phyloP scores from a whole-genome alignment of 2,113 vertebrate species.

The Taxidea taxus region DNA sequence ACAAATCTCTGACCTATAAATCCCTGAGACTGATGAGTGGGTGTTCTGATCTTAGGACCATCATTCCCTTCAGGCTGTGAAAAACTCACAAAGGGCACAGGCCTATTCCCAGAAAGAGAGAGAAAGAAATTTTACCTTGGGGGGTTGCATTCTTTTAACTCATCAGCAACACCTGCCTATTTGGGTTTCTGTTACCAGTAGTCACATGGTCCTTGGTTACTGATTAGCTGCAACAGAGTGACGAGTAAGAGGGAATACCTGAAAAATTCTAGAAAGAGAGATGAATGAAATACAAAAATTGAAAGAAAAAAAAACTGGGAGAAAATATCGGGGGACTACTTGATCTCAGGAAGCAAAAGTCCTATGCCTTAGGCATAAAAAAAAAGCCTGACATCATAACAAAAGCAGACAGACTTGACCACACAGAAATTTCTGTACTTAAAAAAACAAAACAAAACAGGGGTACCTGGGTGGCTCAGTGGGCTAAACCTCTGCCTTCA shows the following conservation, averaged over 20 bases:
- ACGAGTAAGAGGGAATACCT: slow-evolving; percentile 13
- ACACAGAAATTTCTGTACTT: neutral
- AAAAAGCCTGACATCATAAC: neutral
- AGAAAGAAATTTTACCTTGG: neutral
- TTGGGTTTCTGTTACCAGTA: neutral
- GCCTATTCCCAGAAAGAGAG: neutral
- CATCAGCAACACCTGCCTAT: neutral
- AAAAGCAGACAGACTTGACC: neutral
- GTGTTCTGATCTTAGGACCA: neutral
- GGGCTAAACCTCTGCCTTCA: too few species aligned
- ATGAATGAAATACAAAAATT: neutral
- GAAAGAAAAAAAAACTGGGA: neutral
- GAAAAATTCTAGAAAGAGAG: slow-evolving; percentile 5
- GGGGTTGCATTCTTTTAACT: neutral
- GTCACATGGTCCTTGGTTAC: neutral
- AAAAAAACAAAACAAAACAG: neutral
- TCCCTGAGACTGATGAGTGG: neutral
- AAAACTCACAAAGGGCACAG: neutral
- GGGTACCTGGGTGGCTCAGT: too few species aligned
- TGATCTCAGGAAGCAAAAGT: neutral
- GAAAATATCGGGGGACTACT: neutral
- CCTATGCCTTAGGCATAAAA: neutral
- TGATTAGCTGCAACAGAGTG: neutral
- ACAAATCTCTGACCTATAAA: neutral
- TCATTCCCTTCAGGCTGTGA: neutral